phyloP scores from a whole-genome alignment of 2,797 vertebrate species.

The Parotocinclus haroldoi region DNA sequence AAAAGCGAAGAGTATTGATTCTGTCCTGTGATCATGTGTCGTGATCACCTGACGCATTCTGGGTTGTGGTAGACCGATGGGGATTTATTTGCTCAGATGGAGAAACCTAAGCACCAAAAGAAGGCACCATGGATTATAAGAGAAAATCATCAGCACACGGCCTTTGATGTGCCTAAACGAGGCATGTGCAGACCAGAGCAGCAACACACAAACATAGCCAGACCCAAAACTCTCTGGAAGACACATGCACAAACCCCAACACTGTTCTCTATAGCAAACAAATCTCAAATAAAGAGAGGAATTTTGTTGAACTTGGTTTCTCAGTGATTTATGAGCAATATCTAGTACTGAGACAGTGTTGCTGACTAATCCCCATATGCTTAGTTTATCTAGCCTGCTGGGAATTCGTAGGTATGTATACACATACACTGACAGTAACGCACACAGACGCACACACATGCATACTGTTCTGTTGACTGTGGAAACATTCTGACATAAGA shows the following conservation, averaged over 20 bases:
- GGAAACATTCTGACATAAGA: neutral
- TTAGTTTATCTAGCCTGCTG: neutral
- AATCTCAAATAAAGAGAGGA: neutral
- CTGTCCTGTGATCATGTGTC: constrained; percentile 56
- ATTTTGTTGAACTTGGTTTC: constrained; percentile 5
- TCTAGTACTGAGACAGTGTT: constrained; percentile 72
- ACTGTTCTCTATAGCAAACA: neutral
- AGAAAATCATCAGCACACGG: constrained; percentile 76
- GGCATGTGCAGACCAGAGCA: constrained; percentile 80
- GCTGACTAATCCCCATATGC: constrained; percentile 65
- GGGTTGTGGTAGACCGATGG: constrained; percentile 66
- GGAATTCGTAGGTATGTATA: constrained; percentile 1
- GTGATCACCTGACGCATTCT: constrained; percentile 71
- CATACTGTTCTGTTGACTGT: neutral
- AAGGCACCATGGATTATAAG: constrained; percentile 72
- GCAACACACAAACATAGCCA: constrained; percentile 23
- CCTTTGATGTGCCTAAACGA: constrained; percentile 91
- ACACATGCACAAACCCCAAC: constrained; percentile 44
- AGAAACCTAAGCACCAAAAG: constrained; percentile 74
- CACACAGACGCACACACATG: constrained; percentile 50
- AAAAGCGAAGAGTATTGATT: constrained; percentile 70
- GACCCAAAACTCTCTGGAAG: constrained; percentile 11
- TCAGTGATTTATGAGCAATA: constrained; percentile 68
- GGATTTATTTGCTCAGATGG: constrained; percentile 85
- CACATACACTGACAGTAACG: too few relatives aligned